Base-by-base conservation (phyloP, 2,888 invertebrate species). In the Agonopterix heracliana region DNA sequence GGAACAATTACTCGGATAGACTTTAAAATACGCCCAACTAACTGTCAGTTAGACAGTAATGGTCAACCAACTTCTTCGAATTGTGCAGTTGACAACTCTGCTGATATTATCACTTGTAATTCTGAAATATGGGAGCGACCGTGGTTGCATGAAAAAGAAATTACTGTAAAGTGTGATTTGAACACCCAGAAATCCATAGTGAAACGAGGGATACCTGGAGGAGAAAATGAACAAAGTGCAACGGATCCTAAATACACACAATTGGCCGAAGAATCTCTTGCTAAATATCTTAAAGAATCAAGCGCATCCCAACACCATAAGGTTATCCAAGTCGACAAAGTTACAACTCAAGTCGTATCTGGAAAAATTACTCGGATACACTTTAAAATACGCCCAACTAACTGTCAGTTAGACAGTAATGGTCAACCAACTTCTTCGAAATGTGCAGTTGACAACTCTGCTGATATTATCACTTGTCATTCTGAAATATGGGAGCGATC, bases 81-180 rank as follows among this genome's bases (percentile, higher is more conserved):
- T 8, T 46, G 45, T 44, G 10, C 35, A 9, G 44, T 45, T 9
- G 40, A 42, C 14, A 17, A 12, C n/a, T 12, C 36, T 9, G 44
- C 14, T 13, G 41, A 48, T 9, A 38, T 12, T 2, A 26, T 48
- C 9, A 62, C 3, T 12, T 91, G 91, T 55, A 53, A 74, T 34
- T 77, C 91, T 17, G 58, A 71, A 35, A 78, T 92, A 38, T 92
- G 91, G 92, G 88, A 91, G 14, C 82, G 78, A 47, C 76, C 87
- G 0, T 93, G 92, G 93, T 40, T 90, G 11, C 54, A 68, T 0
- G 76, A 75, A 1, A 75, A 76, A 55, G 71, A 89, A 44, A 60
- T 63, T n/a, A 41, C 34, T 3, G 59, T 57, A 0, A 45, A 42
- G 1, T 52, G 52, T 38, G n/a, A 34, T 4, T 9, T 50, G 2